A percentile compares a stretch with the other conserved stretches of the same genome.
Conservation (phyloP, 1,140 invertebrate species). For the Papilio polyxenes region DNA sequence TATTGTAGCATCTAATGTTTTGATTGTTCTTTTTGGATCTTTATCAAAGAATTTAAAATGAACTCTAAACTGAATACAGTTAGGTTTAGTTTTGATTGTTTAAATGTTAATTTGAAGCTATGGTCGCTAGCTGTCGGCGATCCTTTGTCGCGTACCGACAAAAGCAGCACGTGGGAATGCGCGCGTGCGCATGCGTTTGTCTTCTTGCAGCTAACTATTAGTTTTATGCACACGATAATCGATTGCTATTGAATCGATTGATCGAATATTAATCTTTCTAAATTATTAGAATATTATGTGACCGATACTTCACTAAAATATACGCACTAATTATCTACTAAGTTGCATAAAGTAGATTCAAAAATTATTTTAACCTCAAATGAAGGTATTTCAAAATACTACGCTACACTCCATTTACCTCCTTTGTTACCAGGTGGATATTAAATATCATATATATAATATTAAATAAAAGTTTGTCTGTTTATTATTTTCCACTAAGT, state of each 20-base stretch:
- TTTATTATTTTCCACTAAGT: neutral
- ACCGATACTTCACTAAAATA: no score
- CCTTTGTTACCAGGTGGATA: neutral
- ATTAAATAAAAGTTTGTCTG: neutral
- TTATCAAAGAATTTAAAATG: conserved; percentile 41
- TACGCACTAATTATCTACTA: no score
- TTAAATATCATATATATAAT: no score
- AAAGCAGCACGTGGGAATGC: conserved; percentile 74
- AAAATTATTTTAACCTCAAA: no score
- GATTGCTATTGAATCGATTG: neutral
- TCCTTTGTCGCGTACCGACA: conserved; percentile 75
- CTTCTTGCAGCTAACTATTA: conserved; percentile 51
- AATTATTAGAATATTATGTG: neutral
- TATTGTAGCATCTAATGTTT: conserved; percentile 40
- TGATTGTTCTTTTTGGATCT: neutral
- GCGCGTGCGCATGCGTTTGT: conserved; percentile 69
- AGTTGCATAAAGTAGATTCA: no score
- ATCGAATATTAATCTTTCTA: neutral
- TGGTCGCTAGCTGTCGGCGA: conserved; percentile 61
- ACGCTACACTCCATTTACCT: no score
- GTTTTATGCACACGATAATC: conserved; percentile 44
- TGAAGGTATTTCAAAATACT: no score
- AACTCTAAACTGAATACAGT: conserved; percentile 33
- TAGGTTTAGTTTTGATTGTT: conserved; percentile 39
- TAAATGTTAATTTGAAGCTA: conserved; percentile 12